These are phyloP conservation scores for Gobius niger DNA, from an alignment of 2,113 vertebrate genomes.

Conservation along the genomic window DNA sequence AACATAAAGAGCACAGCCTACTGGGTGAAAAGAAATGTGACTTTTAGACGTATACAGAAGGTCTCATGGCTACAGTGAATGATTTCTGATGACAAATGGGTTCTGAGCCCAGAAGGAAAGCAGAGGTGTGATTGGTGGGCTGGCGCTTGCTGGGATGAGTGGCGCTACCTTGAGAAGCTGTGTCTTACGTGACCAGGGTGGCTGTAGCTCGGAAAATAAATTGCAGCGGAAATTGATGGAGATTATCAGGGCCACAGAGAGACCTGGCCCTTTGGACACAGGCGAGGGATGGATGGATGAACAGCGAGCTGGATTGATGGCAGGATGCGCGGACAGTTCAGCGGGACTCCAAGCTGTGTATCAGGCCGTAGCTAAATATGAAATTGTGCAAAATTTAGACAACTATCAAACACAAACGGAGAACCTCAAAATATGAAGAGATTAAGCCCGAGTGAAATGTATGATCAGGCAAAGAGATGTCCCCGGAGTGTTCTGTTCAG, in stretches of 20 bases:
- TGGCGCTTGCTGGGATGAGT: conserved; percentile 65
- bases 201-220: conserved; percentile 73
- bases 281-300: conserved; percentile 63
- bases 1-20: too few species aligned
- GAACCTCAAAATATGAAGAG: too few species aligned
- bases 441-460: too few species aligned
- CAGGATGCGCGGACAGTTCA: conserved; percentile 53
- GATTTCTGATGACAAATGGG: conserved; percentile 42
- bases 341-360: conserved; percentile 39
- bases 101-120: conserved; percentile 19
- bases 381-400: too few species aligned
- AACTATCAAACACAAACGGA: too few species aligned
- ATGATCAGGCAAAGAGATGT: too few species aligned
- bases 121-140: conserved; percentile 54
- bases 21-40: not conserved
- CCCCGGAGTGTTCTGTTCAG: too few species aligned
- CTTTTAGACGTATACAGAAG: conserved; percentile 13
- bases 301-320: conserved; percentile 64
- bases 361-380: not conserved
- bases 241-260: conserved; percentile 75
- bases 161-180: conserved; percentile 72
- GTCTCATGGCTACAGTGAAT: conserved; percentile 7
- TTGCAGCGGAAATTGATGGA: conserved; percentile 74
- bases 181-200: conserved; percentile 71
- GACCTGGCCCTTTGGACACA: conserved; percentile 65